These are phyloP conservation scores for Pseudococcus longispinus DNA, from an alignment of 2,888 invertebrate genomes.

Conservation along the genomic window DNA sequence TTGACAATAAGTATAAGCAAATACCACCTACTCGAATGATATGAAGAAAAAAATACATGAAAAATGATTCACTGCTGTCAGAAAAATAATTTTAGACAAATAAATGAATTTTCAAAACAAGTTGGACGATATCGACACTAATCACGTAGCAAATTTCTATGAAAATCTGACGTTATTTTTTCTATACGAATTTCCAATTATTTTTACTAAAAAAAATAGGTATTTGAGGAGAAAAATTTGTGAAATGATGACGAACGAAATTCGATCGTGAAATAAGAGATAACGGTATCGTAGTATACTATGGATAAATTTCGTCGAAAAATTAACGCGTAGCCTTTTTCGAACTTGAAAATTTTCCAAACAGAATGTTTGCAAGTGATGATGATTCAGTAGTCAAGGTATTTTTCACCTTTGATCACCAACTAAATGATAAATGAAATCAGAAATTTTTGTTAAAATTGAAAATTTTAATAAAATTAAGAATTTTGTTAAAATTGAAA, in stretches of 20 bases:
- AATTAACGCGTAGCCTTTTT: not conserved
- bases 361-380: too few species aligned
- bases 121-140: not conserved
- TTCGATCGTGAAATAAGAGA: not conserved
- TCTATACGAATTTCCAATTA: not conserved
- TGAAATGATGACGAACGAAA: not conserved
- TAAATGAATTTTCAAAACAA: not conserved
- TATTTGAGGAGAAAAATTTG: not conserved
- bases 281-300: too few species aligned
- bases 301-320: not conserved
- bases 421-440: too few species aligned
- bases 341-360: too few species aligned
- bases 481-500: too few species aligned
- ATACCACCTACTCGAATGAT: not conserved
- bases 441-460: too few species aligned
- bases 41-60: not conserved
- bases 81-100: not conserved
- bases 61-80: not conserved
- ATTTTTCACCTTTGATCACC: too few species aligned
- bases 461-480: too few species aligned
- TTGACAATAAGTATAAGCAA: not conserved
- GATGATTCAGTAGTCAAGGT: too few species aligned
- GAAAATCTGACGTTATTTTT: not conserved
- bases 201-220: not conserved
- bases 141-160: not conserved